Base-by-base conservation (phyloP, 2,888 invertebrate genomes). In the Neuroscelio doddi region DNA sequence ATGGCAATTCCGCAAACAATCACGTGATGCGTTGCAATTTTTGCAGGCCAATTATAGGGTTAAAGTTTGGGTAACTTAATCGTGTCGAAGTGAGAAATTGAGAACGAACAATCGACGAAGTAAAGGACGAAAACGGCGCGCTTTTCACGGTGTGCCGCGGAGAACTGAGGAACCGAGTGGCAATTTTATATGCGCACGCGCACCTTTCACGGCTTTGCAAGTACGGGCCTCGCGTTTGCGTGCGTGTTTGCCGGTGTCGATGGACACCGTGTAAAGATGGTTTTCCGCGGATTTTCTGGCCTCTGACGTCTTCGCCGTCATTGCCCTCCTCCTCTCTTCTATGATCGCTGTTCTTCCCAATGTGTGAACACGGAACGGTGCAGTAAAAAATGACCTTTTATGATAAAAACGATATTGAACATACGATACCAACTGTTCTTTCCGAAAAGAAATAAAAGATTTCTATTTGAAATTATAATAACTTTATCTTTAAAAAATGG, bases 81-180 rank as follows among this genome's bases (percentile, higher is more conserved):
- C 29, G 14, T 17, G 47, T 2, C 12, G 39, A 32, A n/a, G 29
- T 38, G 56, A 46, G 30, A 45, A 41, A 49, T 55, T 41, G 52
- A 36, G 38, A 41, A 42, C 34, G 21, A 52, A 51, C 44, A 50
- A 47, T 53, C 30, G 14, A 30, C 38, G 24, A 27, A 32, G 47
- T 38, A 26, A 36, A 16, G 39, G 52, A 59, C 36, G 36, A 61
- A 65, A 55, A 55, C 69, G 56, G 64, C 68, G 68, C 74, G 74
- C 70, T 69, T 75, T 74, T 76, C 69, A 73, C 76, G 75, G 71
- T 72, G 75, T 73, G 70, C 72, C 75, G 75, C 74, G 72, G 66
- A 69, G 73, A 75, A 77, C 77, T 77, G 75, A 75, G 71, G 65
- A 36, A 49, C 52, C 45, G 62, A 55, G 64, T 63, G 57, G 51